Conservation (phyloP, 2,113 vertebrate genomes). For the Shinisaurus crocodilurus region DNA sequence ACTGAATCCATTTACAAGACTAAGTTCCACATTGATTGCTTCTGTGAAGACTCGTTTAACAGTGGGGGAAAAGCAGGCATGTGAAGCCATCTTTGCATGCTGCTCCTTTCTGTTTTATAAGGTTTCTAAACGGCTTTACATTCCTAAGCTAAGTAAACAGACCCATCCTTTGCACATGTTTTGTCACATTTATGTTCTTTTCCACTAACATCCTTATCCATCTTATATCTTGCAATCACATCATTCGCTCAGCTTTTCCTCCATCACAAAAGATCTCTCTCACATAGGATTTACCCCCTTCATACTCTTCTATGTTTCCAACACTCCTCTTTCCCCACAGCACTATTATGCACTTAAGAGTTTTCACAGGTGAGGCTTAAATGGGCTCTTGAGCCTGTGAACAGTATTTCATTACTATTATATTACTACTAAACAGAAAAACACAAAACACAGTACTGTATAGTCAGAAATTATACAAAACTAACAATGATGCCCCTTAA, state of each 20-base stretch:
- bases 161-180: not conserved
- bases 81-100: not conserved
- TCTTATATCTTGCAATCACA: not conserved
- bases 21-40: not conserved
- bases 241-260: not conserved
- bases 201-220: not conserved
- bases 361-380: not conserved
- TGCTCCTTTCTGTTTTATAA: not conserved
- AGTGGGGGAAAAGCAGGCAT: not conserved
- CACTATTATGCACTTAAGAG: not conserved
- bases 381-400: not conserved
- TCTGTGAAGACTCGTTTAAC: not conserved
- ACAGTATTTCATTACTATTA: not conserved
- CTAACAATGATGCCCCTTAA: not conserved
- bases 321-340: not conserved
- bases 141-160: not conserved
- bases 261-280: not conserved
- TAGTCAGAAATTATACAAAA: not conserved
- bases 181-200: not conserved
- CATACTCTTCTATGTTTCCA: not conserved
- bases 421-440: not conserved
- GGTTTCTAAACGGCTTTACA: not conserved
- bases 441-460: too few species aligned
- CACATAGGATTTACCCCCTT: not conserved
- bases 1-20: not conserved